These are phyloP conservation scores for Oplegnathus fasciatus DNA, from an alignment of 2,113 vertebrate species.

Conservation along the genomic window DNA sequence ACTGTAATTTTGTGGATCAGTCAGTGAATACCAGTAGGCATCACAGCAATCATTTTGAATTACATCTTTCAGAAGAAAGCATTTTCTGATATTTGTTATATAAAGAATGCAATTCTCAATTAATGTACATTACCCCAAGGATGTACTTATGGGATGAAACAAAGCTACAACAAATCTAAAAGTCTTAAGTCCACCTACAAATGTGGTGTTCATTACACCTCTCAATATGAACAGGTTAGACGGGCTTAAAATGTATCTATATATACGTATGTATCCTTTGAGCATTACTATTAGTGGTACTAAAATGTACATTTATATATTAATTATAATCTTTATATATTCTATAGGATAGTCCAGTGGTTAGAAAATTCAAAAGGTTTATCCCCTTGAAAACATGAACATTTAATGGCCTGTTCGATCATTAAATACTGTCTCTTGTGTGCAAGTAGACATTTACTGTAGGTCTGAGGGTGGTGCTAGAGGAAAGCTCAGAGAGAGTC, in stretches of 20 bases:
- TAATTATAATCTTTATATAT: too few relatives aligned
- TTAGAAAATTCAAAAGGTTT: not conserved
- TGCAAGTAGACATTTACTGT: not conserved
- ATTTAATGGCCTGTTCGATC: not conserved
- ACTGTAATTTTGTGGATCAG: slow-evolving; percentile 8
- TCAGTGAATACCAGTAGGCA: not conserved
- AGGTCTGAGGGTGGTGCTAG: not conserved
- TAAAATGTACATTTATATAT: too few relatives aligned
- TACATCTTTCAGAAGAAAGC: not conserved
- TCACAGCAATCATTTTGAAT: not conserved
- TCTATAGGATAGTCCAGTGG: not conserved
- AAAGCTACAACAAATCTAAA: not conserved
- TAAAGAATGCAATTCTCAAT: not conserved
- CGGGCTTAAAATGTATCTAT: not conserved
- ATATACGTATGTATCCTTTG: too few relatives aligned
- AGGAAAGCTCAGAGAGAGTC: not conserved
- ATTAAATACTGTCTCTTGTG: not conserved
- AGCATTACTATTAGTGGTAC: too few relatives aligned
- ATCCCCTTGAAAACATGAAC: not conserved
- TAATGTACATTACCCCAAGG: not conserved
- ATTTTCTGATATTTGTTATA: not conserved
- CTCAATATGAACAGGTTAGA: not conserved
- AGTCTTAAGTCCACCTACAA: not conserved
- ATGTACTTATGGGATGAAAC: not conserved
- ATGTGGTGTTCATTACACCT: not conserved